phyloP scores from a whole-genome alignment of 2,113 vertebrate genomes.

The Pagrus major region DNA sequence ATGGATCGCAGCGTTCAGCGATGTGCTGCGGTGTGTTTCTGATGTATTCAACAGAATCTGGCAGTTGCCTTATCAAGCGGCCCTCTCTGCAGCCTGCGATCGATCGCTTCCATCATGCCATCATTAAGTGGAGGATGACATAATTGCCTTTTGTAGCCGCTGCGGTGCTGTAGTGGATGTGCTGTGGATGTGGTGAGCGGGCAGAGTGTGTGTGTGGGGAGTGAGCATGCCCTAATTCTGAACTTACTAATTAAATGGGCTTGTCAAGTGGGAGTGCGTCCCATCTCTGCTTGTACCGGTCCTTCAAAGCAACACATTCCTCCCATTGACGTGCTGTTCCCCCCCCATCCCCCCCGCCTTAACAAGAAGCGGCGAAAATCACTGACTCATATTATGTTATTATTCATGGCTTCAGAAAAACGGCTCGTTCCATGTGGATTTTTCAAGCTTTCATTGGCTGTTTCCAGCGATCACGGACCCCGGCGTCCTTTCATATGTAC shows the following conservation, averaged over 20 bases:
- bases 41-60: constrained; percentile 70
- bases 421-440: constrained; percentile 30
- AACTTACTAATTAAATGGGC: constrained; percentile 73
- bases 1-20: constrained; percentile 59
- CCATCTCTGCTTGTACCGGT: constrained; percentile 13
- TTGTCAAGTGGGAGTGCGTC: constrained; percentile 59
- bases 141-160: constrained; percentile 71
- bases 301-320: constrained; percentile 53
- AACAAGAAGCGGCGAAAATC: constrained; percentile 46
- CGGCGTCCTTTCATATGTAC: constrained; percentile 55
- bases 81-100: constrained; percentile 58
- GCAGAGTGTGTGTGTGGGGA: constrained; percentile 19
- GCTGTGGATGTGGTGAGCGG: constrained; percentile 35
- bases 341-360: neutral
- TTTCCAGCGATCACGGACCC: neutral
- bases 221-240: constrained; percentile 53
- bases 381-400: constrained; percentile 48
- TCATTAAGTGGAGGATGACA: constrained; percentile 68
- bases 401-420: constrained; percentile 47
- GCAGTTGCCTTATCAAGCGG: constrained; percentile 59
- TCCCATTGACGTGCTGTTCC: neutral
- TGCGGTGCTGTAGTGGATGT: constrained; percentile 39
- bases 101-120: constrained; percentile 72
- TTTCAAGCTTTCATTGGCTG: constrained; percentile 30
- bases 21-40: constrained; percentile 51